Base-by-base conservation (phyloP, 1,140 invertebrate genomes). In the Drosophila aff. region DNA sequence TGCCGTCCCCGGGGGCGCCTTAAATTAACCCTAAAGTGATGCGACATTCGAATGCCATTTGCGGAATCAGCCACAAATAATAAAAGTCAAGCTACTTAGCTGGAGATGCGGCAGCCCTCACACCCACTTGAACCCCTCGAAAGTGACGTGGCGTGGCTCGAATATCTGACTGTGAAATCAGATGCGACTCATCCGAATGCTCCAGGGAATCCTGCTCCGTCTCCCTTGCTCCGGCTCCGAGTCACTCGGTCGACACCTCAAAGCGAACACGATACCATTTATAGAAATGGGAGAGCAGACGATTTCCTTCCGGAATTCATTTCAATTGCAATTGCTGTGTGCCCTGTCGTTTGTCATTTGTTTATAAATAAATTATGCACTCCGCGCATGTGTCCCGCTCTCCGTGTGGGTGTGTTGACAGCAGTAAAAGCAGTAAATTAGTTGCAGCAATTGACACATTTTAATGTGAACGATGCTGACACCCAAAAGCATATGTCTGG, bases 41-140 rank as follows among this genome's bases (percentile, higher is more conserved):
- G 64, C 64, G 69, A 69, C 80, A 79, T 74, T 83, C 71, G 69
- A 79, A 84, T 81, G 85, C 82, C 81, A 89, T 89, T 89, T 90
- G 78, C 68, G 68, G 71, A 73, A 82, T 90, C 85, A 90, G 85
- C 85, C 84, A 76, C 85, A 89, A 90, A 90, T 79, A 90, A 89
- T 89, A 85, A 90, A 85, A 89, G 85, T 89, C 85, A 89, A 90
- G 85, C 85, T 79, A 77, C 85, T 89, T 90, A 90, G 78, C 67
- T 49, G 72, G 69, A 55, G 33, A 13, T 31, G 36, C 59, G 57
- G 33, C 44, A 43, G 28, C 52, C 46, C 23, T 38, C 31, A 38
- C 59, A 65, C 46, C 53, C 44, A 64, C 59, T 68, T 38, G 36
- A 36, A 40, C 40, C 43, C 41, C 40, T 55, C 33, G 46, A 49